phyloP scores from a whole-genome alignment of 1,140 invertebrate genomes.

The Caenorhabditis brenneri region DNA sequence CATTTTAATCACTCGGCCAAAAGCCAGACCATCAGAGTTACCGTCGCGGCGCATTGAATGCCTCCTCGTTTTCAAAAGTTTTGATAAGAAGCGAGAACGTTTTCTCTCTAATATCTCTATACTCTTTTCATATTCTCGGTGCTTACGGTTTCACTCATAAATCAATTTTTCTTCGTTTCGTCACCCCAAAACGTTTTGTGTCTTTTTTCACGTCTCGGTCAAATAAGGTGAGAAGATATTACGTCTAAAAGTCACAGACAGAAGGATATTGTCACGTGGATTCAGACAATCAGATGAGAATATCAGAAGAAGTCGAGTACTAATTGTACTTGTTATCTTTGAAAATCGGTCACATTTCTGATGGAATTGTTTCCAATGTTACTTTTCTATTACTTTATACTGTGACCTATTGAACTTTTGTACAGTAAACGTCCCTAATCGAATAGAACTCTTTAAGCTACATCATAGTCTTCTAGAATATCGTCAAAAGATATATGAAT shows the following conservation, averaged over 20 bases:
- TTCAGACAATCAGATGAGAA: background rate
- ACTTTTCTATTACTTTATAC: no score
- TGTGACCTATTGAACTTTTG: no score
- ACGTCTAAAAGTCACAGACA: background rate
- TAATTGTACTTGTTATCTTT: no score
- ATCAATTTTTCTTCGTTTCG: background rate
- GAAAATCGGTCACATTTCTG: no score
- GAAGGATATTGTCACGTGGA: background rate
- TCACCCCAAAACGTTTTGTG: background rate
- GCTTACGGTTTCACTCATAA: slow-evolving; percentile 21
- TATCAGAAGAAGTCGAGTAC: no score
- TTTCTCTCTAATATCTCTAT: background rate
- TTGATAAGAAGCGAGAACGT: slow-evolving; percentile 31
- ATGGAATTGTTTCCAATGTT: no score
- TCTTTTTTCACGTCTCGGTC: slow-evolving; percentile 35
- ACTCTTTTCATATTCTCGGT: background rate
- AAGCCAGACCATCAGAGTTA: background rate
- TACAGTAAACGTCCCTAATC: no score
- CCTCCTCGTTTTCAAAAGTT: background rate
- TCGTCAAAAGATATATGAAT: background rate
- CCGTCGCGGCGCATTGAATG: background rate
- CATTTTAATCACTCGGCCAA: slow-evolving; percentile 25
- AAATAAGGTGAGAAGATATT: background rate
- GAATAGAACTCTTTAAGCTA: no score
- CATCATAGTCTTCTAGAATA: background rate